phyloP scores from a whole-genome alignment of 2,888 invertebrate species.

The Pandemis corylana region DNA sequence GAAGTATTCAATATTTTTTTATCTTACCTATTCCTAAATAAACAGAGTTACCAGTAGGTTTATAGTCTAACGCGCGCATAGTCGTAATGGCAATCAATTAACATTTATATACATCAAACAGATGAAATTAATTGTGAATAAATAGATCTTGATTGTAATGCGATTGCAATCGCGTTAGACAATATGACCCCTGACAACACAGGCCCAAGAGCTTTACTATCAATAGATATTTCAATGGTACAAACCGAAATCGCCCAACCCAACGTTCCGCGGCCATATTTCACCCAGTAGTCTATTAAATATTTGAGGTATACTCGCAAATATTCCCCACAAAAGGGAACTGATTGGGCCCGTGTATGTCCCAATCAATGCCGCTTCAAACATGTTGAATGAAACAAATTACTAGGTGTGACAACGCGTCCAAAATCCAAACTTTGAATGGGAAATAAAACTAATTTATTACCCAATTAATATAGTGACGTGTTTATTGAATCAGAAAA shows the following conservation, averaged over 20 bases:
- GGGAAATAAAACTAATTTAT: conserved; percentile 16
- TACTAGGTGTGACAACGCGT: conserved; percentile 43
- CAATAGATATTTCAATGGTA: not conserved
- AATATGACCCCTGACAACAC: not conserved
- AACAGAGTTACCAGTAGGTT: no score
- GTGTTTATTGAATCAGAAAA: not conserved
- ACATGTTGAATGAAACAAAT: conserved; percentile 53
- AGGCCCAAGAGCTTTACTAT: no score
- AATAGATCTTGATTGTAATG: not conserved
- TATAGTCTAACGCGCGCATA: no score
- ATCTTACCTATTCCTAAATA: no score
- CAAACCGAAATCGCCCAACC: not conserved
- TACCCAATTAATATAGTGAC: conserved; percentile 11
- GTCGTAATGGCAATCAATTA: no score
- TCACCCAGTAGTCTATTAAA: conserved; percentile 21
- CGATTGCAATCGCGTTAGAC: not conserved
- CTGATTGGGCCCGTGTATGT: conserved; percentile 52
- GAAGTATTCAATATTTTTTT: no score
- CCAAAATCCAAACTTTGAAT: conserved; percentile 20
- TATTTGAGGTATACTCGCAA: conserved; percentile 31
- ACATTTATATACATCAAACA: no score
- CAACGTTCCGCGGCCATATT: conserved; percentile 14
- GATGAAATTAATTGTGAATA: no score
- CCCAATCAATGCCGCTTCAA: conserved; percentile 53
- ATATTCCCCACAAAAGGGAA: conserved; percentile 43